Evolutionary conservation across 2,113 vertebrate genomes (phyloP), one percentile per base, ranked within the genome.

Genomic region (Aegotheles bennettii): DNA sequence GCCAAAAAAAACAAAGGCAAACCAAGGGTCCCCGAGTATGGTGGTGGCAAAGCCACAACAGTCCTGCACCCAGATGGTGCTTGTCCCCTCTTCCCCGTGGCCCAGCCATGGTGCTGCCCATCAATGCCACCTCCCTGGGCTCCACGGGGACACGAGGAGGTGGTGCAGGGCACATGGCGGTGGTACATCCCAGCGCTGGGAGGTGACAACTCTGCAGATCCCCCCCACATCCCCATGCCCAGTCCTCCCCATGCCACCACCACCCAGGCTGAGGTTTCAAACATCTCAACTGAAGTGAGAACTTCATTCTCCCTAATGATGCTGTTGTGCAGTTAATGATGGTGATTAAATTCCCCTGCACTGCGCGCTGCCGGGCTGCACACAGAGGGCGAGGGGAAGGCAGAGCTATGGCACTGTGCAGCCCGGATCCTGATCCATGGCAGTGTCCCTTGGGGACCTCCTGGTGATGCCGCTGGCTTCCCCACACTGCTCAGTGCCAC

Each of bases 231-330:
- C 25, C 18, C 45, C 19, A 2, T 3, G 38, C 56, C 42, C 10
- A 0, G 23, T 61, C 10, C 25, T 36, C 61, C 61, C 26, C 20
- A 38, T 0, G 0, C 33, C 7, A 1, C 31, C 87, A 84, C 50
- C n/a, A 3, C 76, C 73, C 3, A 1, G 79, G 54, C 5, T 29
- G 71, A 93, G 86, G 68, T 70, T 94, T 93, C 81, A 87, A 96
- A 74, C 83, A 53, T 90, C 92, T 95, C 83, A 90, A 93, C 4
- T 86, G 91, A 95, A 89, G 93, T 96, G 94, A 92, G 93, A 96
- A 96, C 94, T 89, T 90, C 93, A 94, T 95, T 97, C 85, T 65
- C 93, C 76, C 88, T 94, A 97, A 96, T 81, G 94, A 96, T 69
- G 90, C 90, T 87, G 92, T 77, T 81, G 95, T 90, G 83, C 4